Evolutionary conservation across 2,888 invertebrate species (phyloP), one percentile per base, ranked within the genome.

Genomic region (Psylliodes chrysocephalus): DNA sequence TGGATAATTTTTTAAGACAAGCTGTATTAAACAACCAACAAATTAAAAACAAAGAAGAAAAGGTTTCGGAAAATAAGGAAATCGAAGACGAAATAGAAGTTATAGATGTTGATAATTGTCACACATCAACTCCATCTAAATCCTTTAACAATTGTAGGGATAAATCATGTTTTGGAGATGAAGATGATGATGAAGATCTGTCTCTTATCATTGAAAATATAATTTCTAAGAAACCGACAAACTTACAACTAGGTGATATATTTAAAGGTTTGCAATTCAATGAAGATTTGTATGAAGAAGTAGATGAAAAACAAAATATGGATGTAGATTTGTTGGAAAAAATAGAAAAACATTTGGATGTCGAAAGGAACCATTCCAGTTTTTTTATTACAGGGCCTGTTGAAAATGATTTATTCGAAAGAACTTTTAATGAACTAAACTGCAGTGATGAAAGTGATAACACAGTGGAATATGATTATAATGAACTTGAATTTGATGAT

Each of bases 361-460:
- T 54, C 1, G 28, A 44, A 44, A 15, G 18, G 18, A 72, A 77
- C 64, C 63, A 62, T 25, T 73, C 77, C 0, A 77, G 76, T 68
- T 80, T 81, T 56, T 81, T 81, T 55, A 71, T 73, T 2, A 71
- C 59, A 5, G 67, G 72, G 33, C 66, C 68, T 1, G 84, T 84
- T 17, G 80, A 83, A 33, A 79, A 83, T n/a, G 89, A 90, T 78
- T 84, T 85, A 8, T 90, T 90, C 75, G 89, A 90, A 79, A 83
- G 85, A 73, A 85, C 88, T 2, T 77, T 89, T 63, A 72, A 77
- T 59, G 67, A 71, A 17, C 42, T 60, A 25, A 49, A 12, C 35
- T 30, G 60, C 15, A 69, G 71, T n/a, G 70, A 71, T 46, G 56
- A 47, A 28, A 69, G 68, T 17, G 68, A 72, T 18, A 63, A 52